phyloP scores from a whole-genome alignment of 2,888 invertebrate species.

The Elegia similella region DNA sequence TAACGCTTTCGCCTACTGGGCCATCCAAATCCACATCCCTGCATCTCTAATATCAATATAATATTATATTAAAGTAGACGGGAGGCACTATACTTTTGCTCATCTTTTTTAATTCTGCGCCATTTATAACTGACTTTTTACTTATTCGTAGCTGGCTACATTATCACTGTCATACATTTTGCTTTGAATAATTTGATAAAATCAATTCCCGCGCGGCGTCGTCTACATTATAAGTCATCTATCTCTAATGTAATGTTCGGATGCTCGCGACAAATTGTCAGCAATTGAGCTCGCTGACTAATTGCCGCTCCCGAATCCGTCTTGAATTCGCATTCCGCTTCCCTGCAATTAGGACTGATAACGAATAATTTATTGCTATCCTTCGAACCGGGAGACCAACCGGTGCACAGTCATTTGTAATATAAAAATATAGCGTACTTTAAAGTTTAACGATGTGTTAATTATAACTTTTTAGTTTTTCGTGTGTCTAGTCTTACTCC shows the following conservation, averaged over 20 bases:
- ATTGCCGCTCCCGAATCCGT: constrained; percentile 52
- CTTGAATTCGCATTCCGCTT: constrained; percentile 56
- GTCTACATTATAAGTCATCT: constrained; percentile 10
- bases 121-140: too few relatives aligned
- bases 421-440: too few relatives aligned
- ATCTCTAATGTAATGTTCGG: constrained; percentile 37
- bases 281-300: constrained; percentile 53
- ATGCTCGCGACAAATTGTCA: constrained; percentile 46
- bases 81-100: too few relatives aligned
- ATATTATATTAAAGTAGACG: too few relatives aligned
- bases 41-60: too few relatives aligned
- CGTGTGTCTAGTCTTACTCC: too few relatives aligned
- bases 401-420: not conserved
- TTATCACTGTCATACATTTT: too few relatives aligned
- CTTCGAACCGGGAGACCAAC: constrained; percentile 22
- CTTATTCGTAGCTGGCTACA: too few relatives aligned
- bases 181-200: not conserved
- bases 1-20: too few relatives aligned
- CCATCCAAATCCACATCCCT: too few relatives aligned
- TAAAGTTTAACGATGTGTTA: not conserved
- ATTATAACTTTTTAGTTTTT: too few relatives aligned
- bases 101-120: too few relatives aligned
- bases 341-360: constrained; percentile 59
- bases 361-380: constrained; percentile 61
- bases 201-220: not conserved